Evolutionary conservation across 2,113 vertebrate species (phyloP).

Genomic region (Lynx canadensis): DNA sequence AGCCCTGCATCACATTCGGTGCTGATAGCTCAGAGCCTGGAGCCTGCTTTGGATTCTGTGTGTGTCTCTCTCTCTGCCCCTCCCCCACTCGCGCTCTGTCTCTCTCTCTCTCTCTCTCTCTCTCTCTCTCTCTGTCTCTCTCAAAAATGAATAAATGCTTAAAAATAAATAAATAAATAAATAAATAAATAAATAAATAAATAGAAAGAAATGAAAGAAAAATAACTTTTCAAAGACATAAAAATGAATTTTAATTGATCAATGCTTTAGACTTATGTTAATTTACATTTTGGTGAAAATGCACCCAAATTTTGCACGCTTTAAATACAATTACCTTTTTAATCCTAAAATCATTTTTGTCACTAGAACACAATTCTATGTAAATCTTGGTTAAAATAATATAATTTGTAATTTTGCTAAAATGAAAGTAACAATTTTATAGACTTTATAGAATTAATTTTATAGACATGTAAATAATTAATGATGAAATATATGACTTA

Average conservation of each 20-base stretch:
- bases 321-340: not conserved
- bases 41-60: no score
- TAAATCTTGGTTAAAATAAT: not conserved
- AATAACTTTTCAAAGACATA: not conserved
- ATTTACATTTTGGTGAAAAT: not conserved
- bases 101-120: no score
- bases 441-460: not conserved
- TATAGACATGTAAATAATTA: not conserved
- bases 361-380: no score
- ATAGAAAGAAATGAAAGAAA: no score
- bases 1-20: no score
- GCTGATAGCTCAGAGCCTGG: no score
- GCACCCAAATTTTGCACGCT: not conserved
- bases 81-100: no score
- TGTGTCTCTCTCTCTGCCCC: no score
- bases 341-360: not conserved
- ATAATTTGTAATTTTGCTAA: constrained; percentile 13
- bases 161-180: no score
- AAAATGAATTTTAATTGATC: constrained; percentile 5
- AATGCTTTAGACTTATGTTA: not conserved
- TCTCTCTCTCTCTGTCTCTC: no score
- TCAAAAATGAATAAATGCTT: no score
- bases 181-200: no score
- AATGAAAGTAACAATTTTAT: not conserved
- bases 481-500: not conserved